phyloP scores from a whole-genome alignment of 1,140 invertebrate species.

The Pemphigus obesinymphae region DNA sequence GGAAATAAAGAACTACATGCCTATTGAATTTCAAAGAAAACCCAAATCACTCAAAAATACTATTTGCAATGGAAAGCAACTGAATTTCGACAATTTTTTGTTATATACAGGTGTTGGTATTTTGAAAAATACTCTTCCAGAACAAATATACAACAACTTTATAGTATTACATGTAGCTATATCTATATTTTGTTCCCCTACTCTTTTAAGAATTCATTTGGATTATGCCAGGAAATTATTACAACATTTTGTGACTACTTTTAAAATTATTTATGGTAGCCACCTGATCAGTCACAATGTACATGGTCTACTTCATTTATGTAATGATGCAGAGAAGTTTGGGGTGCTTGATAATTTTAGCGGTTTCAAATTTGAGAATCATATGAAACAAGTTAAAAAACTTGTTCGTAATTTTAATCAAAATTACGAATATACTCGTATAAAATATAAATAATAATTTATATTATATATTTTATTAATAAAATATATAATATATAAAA shows the following conservation, averaged over 20 bases:
- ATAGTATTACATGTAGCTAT: conserved; percentile 50
- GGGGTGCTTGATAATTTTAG: conserved; percentile 50
- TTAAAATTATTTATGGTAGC: conserved; percentile 45
- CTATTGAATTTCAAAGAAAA: conserved; percentile 47
- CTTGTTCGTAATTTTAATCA: conserved; percentile 46
- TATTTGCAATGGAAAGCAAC: conserved; percentile 49
- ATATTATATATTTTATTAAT: too few species aligned
- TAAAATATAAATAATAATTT: too few species aligned
- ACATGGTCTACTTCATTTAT: conserved; percentile 50
- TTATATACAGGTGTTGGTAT: conserved; percentile 42
- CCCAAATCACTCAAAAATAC: conserved; percentile 44
- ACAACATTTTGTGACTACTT: conserved; percentile 44
- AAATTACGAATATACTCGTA: too few species aligned
- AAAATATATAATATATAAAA: too few species aligned
- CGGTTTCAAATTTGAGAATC: conserved; percentile 52
- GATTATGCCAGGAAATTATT: conserved; percentile 42
- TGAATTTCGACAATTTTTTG: conserved; percentile 50
- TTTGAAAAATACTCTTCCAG: background rate
- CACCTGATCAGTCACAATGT: conserved; percentile 47
- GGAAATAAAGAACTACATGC: conserved; percentile 40
- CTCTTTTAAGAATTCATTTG: background rate
- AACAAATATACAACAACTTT: conserved; percentile 48
- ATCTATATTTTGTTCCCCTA: conserved; percentile 46
- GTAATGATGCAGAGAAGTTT: conserved; percentile 51
- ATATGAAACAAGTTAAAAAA: conserved; percentile 50